A percentile compares a stretch with the other conserved stretches of the same genome.
These are phyloP conservation scores for Barnardius zonarius DNA, from an alignment of 2,113 vertebrate genomes.

Conservation along the genomic window DNA sequence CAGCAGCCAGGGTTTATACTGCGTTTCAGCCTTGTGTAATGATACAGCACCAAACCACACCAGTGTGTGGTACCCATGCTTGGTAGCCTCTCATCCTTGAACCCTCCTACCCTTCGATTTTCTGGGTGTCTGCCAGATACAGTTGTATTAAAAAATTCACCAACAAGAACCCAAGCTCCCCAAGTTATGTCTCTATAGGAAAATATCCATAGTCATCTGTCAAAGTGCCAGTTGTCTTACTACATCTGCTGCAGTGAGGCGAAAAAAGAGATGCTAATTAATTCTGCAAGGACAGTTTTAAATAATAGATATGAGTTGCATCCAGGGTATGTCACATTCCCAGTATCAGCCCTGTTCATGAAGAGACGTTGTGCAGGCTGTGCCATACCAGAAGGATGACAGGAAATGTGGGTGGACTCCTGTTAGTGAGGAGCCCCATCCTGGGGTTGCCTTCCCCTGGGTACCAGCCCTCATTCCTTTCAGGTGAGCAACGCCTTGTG, in stretches of 20 bases:
- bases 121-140: neutral
- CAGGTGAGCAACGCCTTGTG: fast-evolving
- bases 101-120: neutral
- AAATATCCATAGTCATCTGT: neutral
- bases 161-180: neutral
- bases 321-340: neutral
- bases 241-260: neutral
- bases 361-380: neutral
- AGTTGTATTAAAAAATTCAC: neutral
- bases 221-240: neutral
- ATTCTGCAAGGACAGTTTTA: neutral
- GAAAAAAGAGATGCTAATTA: neutral
- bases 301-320: neutral
- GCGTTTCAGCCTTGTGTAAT: neutral
- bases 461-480: neutral
- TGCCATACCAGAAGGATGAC: neutral
- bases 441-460: neutral
- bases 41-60: neutral
- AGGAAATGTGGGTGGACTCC: too few species aligned
- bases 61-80: fast-evolving
- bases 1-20: fast-evolving
- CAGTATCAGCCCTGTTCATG: neutral
- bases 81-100: neutral
- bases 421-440: neutral
- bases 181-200: neutral